Conservation (phyloP, 2,797 vertebrate genomes). For the Cuculus canorus region DNA sequence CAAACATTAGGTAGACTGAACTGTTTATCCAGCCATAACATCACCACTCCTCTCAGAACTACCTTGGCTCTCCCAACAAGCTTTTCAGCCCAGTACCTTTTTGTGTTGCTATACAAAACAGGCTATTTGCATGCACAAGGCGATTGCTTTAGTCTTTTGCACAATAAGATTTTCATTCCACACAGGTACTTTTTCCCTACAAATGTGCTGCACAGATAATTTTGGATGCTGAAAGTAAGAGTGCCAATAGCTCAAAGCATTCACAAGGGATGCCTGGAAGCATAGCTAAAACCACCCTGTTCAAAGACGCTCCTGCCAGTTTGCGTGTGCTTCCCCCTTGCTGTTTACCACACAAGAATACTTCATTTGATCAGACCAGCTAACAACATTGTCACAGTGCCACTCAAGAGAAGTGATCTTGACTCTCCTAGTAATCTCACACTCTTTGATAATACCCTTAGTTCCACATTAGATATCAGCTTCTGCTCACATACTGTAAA, state of each 20-base stretch:
- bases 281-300: not conserved
- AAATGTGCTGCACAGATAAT: not conserved
- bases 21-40: not conserved
- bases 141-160: not conserved
- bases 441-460: not conserved
- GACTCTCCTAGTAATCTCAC: not conserved
- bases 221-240: not conserved
- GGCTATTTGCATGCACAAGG: not conserved
- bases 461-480: not conserved
- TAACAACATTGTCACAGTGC: not conserved
- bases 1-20: not conserved
- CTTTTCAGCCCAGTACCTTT: not conserved
- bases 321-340: not conserved
- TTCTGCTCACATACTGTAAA: not conserved
- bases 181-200: not conserved
- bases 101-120: not conserved
- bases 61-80: not conserved
- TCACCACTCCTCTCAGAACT: not conserved
- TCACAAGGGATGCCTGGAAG: slow-evolving; percentile 5
- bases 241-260: not conserved
- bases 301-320: not conserved
- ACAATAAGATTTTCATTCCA: not conserved
- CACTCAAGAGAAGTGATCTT: not conserved
- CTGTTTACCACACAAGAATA: not conserved
- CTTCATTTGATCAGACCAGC: not conserved